phyloP scores from a whole-genome alignment of 2,888 invertebrate genomes.

The Cheilosia impressa region DNA sequence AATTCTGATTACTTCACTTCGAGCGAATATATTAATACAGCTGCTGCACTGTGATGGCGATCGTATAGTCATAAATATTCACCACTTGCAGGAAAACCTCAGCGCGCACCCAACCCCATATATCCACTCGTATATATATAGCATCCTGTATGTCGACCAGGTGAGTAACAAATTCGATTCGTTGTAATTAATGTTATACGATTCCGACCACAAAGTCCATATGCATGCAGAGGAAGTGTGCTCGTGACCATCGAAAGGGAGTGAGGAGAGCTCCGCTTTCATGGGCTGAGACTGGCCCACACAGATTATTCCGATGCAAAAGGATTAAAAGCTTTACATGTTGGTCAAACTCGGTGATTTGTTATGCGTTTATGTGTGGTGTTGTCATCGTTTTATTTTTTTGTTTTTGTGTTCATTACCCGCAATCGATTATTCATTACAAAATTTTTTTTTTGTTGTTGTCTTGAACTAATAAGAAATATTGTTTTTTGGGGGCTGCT shows the following conservation, averaged over 20 bases:
- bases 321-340: conserved; percentile 73
- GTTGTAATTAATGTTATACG: conserved; percentile 73
- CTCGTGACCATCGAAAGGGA: not conserved
- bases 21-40: conserved; percentile 63
- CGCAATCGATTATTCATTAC: conserved; percentile 58
- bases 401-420: conserved; percentile 6
- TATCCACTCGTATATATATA: not conserved
- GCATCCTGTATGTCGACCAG: conserved; percentile 65
- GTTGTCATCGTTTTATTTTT: conserved; percentile 29
- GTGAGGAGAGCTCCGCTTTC: not conserved
- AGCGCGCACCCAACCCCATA: conserved; percentile 5
- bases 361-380: conserved; percentile 41
- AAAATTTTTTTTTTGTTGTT: conserved; percentile 4
- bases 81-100: conserved; percentile 11
- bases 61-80: conserved; percentile 67
- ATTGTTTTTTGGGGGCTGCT: not conserved
- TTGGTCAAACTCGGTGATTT: conserved; percentile 46
- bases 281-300: conserved; percentile 11
- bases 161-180: conserved; percentile 74
- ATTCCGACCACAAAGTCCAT: conserved; percentile 61
- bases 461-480: conserved; percentile 29
- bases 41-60: conserved; percentile 1
- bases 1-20: conserved; percentile 69
- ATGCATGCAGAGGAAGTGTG: conserved; percentile 47
- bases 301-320: conserved; percentile 62